Base-by-base conservation (phyloP, 2,797 vertebrate species). In the Brachymystax lenok region DNA sequence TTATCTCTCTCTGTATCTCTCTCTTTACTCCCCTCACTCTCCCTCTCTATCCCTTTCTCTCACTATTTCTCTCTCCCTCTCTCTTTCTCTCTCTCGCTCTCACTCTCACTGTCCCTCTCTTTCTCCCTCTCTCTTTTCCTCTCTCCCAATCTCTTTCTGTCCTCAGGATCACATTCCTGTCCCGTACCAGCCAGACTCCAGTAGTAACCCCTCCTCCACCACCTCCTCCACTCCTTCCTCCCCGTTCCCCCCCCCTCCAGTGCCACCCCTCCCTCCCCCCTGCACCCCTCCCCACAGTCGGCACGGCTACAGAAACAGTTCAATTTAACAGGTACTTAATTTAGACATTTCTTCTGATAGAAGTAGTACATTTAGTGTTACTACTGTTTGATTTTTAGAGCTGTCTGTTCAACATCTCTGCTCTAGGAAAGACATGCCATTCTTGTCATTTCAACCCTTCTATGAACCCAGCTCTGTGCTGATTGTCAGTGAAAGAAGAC, bases 121-220 rank as follows among this genome's bases (percentile, higher is more conserved):
- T 3, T 46, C 40, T 46, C 40, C 2, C 2, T 1, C 40, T 46
- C 40, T 46, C 40, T n/a, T 19, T 59, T 6, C 7, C 35, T 40
- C 35, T 40, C 7, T 40, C 35, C 6, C 40, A 3, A 46, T 46
- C 10, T 46, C 10, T 66, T 2, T 74, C 28, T 77, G 61, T 78
- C 14, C 10, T 0, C 91, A 99, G 98, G 98, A 99, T 88, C 97
- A 99, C 92, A 99, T 99, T 82, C 93, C 97, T 0, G 97, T 96
- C 82, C 98, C 98, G 28, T 99, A 99, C 91, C 98, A 99, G 88
- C 98, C 98, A 0, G 98, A 99, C 84, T 99, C 98, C 87, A 99
- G 98, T 96, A 99, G 98, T 90, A 99, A 99, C 77, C 98, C 98
- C 5, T 99, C 97, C 0, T 99, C 98, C 86, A 99, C 98, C 78